Conservation (phyloP, 1,140 invertebrate genomes). For the Lepidostoma basale region DNA sequence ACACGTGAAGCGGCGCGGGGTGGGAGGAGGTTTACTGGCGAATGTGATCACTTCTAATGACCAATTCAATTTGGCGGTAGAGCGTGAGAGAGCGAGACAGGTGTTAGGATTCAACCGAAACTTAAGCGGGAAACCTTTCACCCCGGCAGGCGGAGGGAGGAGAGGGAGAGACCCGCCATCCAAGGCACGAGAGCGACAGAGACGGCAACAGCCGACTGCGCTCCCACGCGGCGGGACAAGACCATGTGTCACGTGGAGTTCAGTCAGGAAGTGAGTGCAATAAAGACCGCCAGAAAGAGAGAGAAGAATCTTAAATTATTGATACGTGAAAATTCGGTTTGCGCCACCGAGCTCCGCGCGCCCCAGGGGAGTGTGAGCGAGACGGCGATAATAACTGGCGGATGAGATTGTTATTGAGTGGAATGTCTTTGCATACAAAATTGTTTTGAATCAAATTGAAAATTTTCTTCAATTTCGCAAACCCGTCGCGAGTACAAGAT, state of each 20-base stretch:
- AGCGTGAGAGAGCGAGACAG: constrained; percentile 13
- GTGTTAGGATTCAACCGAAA: neutral
- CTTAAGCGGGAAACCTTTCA: constrained; percentile 24
- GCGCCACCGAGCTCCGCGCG: constrained; percentile 18
- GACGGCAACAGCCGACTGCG: neutral
- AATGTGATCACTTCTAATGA: constrained; percentile 35
- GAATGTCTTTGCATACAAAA: constrained; percentile 22
- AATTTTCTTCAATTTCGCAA: constrained; percentile 18
- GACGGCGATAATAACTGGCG: constrained; percentile 6
- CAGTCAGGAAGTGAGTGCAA: constrained; percentile 11
- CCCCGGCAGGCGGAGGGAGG: neutral
- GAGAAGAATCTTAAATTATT: constrained; percentile 17
- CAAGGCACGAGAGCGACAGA: neutral
- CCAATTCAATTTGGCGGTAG: constrained; percentile 33
- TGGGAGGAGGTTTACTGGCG: constrained; percentile 25
- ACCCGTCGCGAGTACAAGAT: too few relatives aligned
- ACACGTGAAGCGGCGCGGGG: neutral
- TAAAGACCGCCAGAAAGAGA: constrained; percentile 23
- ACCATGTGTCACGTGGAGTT: constrained; percentile 18
- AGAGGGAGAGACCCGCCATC: neutral
- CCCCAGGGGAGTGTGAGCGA: constrained; percentile 10
- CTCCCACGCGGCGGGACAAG: neutral
- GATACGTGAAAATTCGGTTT: constrained; percentile 26
- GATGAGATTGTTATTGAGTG: constrained; percentile 25
- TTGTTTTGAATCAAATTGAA: constrained; percentile 27